Base-by-base conservation (phyloP, 2,888 invertebrate genomes). In the Anthrax anthrax region DNA sequence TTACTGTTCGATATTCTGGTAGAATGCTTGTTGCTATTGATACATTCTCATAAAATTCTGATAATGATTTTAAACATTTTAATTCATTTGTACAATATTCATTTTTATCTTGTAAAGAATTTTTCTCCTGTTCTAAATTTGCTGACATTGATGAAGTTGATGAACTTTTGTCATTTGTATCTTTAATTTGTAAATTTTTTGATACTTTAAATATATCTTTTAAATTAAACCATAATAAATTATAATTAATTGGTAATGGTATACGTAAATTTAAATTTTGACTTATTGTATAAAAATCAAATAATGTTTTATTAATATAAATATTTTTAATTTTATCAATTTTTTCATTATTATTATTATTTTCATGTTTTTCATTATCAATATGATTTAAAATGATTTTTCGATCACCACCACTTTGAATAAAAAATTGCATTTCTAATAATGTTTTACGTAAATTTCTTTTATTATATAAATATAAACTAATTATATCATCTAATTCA, bases 381-480 rank as follows among this genome's bases (percentile, higher is more conserved):
- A 50, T 43, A 37, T 13, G n/a, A 44, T 59, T 57, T 9, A 52
- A 53, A 5, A 55, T 55, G 13, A 56, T 52, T 12, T 53, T 47
- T n/a, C 56, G 52, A 53, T 68, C 67, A 2, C 68, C 68, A 8
- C 67, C 72, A 44, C 77, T 77, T 50, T 74, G 70, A 53, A 79
- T 67, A 63, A 80, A 78, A 64, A 81, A 84, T 59, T 88, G 86
- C 51, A 87, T 66, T 57, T 80, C 79, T 47, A 84, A 71, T 37
- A 86, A 69, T 14, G 81, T 78, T 65, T 76, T 79, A 44, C 87
- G 73, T 40, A 84, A 71, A 65, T 88, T 86, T 9, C 82, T 81
- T 40, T 70, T 71, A 57, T 77, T 78, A 48, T 70, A 72, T 46
- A 77, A 69, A 49, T 81, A 70, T 37, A 82, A 60, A 47, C 71